phyloP scores from a whole-genome alignment of 1,140 invertebrate species.

The Branchinecta lindahli region DNA sequence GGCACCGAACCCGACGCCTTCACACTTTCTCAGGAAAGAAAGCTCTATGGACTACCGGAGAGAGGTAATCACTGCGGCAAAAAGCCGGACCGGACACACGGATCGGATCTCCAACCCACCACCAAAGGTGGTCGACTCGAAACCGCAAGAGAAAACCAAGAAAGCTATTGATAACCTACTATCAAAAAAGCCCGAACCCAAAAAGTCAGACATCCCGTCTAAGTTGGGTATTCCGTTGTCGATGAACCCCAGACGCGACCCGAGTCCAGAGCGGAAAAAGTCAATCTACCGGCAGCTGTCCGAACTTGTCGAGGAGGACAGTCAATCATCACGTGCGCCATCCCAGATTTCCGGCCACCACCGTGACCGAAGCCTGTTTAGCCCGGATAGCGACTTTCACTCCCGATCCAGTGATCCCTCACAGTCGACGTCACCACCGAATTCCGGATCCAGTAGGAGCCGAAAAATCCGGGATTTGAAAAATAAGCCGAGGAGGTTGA shows the following conservation, averaged over 20 bases:
- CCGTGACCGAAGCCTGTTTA: not conserved
- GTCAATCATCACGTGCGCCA: not conserved
- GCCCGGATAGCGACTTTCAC: not conserved
- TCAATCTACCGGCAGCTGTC: constrained; percentile 11
- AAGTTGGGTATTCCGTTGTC: not conserved
- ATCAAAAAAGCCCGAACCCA: not conserved
- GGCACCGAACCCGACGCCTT: constrained; percentile 22
- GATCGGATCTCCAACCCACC: too few species aligned
- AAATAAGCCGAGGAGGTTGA: constrained; percentile 21
- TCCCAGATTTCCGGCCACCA: not conserved
- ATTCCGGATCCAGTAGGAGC: not conserved
- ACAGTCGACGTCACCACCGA: not conserved
- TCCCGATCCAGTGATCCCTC: not conserved
- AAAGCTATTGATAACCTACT: not conserved
- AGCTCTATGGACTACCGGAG: constrained; percentile 3
- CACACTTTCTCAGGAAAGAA: not conserved
- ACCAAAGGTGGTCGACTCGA: not conserved
- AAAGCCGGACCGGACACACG: not conserved
- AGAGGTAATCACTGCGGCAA: constrained; percentile 12
- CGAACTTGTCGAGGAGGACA: constrained; percentile 10
- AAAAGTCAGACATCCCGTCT: not conserved
- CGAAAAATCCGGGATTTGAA: constrained; percentile 5
- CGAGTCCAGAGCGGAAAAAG: constrained; percentile 9
- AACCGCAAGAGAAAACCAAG: not conserved
- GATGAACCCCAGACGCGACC: constrained; percentile 5